These are phyloP conservation scores for Microcebus murinus DNA, from an alignment of 2,113 vertebrate species.

Conservation along the genomic window DNA sequence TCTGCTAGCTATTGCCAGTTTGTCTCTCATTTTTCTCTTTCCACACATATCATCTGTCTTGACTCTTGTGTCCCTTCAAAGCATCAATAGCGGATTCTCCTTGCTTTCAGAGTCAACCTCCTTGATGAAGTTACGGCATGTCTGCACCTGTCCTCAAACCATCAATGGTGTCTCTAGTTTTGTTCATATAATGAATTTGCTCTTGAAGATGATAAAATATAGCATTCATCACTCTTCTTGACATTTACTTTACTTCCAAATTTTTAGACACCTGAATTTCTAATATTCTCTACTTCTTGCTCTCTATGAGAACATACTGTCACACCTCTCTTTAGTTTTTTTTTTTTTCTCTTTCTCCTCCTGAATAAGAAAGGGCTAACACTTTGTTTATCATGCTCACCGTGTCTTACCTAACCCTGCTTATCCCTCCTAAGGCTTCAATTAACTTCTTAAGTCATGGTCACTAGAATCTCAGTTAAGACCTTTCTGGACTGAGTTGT, in stretches of 20 bases:
- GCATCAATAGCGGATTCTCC: neutral
- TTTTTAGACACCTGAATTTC: neutral
- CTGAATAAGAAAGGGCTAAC: neutral
- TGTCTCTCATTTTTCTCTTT: neutral
- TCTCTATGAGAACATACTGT: neutral
- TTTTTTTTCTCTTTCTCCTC: neutral
- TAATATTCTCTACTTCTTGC: neutral
- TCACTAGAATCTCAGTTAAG: neutral
- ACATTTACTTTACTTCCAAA: conserved; percentile 16
- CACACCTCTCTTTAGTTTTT: neutral
- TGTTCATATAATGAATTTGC: neutral
- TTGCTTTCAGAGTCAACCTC: neutral
- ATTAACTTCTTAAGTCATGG: neutral
- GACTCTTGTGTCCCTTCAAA: neutral
- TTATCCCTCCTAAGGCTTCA: neutral
- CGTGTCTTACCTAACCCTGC: neutral
- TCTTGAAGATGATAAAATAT: neutral
- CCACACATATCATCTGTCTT: neutral
- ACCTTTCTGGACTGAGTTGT: neutral
- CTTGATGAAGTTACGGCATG: neutral
- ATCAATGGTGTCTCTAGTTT: neutral
- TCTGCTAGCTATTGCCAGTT: rapidly evolving
- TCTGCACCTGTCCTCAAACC: neutral
- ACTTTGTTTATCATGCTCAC: neutral
- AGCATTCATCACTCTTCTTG: neutral